These are phyloP conservation scores for Clarias pachynema DNA, from an alignment of 2,797 vertebrate species.

Conservation along the genomic window DNA sequence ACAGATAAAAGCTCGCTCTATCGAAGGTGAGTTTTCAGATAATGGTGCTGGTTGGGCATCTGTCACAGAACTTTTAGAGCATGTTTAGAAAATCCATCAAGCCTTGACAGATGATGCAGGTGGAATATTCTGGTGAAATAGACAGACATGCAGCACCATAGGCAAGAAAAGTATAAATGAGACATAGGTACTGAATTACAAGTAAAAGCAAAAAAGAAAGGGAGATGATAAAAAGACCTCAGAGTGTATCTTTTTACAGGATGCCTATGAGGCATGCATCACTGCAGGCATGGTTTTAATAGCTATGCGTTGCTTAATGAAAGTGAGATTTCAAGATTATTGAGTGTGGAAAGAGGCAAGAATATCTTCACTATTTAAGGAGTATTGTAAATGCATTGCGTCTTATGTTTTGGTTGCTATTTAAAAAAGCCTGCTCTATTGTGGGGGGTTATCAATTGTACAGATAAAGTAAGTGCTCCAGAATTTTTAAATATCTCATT, in stretches of 20 bases:
- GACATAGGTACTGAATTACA: constrained; percentile 28
- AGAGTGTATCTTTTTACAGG: constrained; percentile 43
- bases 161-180: constrained; percentile 52
- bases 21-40: constrained; percentile 58
- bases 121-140: constrained; percentile 53
- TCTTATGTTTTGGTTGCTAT: constrained; percentile 28
- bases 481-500: neutral
- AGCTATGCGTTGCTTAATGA: constrained; percentile 45
- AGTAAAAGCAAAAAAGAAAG: constrained; percentile 15
- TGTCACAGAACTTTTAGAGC: constrained; percentile 55
- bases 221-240: constrained; percentile 22
- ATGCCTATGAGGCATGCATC: constrained; percentile 33
- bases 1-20: constrained; percentile 47
- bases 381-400: constrained; percentile 29
- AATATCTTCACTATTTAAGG: neutral
- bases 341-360: constrained; percentile 5
- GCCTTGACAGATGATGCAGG: constrained; percentile 52
- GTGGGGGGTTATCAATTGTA: neutral
- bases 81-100: constrained; percentile 62
- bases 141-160: constrained; percentile 42
- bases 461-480: neutral
- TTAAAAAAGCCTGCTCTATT: constrained; percentile 2
- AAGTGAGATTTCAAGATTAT: constrained; percentile 42
- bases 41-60: constrained; percentile 47
- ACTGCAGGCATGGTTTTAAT: constrained; percentile 56